phyloP scores from a whole-genome alignment of 2,888 invertebrate species.

The Apodemia arnacis region DNA sequence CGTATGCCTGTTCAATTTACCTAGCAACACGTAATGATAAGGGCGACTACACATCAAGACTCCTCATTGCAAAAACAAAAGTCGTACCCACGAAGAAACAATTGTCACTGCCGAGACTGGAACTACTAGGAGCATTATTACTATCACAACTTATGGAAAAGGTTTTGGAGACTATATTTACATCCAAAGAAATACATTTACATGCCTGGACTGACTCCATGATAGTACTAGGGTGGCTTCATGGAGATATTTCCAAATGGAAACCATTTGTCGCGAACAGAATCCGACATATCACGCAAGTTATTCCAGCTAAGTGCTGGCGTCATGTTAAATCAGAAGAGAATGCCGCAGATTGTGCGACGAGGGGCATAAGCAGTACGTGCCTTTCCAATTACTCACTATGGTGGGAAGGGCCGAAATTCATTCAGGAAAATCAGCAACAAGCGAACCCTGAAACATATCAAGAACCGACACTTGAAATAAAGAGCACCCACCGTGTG shows the following conservation, averaged over 20 bases:
- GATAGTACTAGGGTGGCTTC: background rate
- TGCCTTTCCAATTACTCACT: background rate
- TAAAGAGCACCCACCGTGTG: background rate
- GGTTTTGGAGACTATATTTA: background rate
- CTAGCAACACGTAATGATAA: no score
- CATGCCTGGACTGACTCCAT: background rate
- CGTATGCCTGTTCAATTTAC: no score
- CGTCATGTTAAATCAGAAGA: background rate
- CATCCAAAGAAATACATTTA: background rate
- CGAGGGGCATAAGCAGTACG: background rate
- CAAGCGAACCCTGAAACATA: background rate
- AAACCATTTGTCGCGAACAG: background rate
- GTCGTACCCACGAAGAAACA: no score
- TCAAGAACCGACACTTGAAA: background rate
- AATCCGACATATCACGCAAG: background rate
- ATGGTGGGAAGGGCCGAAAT: background rate
- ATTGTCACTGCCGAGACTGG: no score
- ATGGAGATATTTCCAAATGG: no score
- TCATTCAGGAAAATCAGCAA: background rate
- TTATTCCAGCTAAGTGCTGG: no score
- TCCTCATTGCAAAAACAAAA: no score
- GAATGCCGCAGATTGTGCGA: background rate
- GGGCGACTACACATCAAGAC: no score
- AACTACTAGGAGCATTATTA: no score
- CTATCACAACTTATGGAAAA: slow-evolving; percentile 4